Conservation (phyloP, 2,888 invertebrate genomes). For the Luffia ferchaultella region DNA sequence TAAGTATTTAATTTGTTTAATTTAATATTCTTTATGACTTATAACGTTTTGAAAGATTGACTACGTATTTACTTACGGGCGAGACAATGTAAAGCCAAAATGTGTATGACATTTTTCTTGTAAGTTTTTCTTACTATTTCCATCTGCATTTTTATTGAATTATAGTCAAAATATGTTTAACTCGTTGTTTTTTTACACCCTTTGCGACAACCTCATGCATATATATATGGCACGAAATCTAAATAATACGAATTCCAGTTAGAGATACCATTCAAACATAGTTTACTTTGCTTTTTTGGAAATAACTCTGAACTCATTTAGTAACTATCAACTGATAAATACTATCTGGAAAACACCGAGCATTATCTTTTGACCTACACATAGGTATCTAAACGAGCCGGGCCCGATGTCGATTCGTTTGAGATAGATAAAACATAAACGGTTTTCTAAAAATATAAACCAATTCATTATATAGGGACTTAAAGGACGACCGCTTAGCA, state of each 20-base stretch:
- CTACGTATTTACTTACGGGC: slow-evolving; percentile 50
- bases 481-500: too few relatives aligned
- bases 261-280: too few relatives aligned
- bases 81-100: slow-evolving; percentile 55
- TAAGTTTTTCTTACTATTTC: slow-evolving; percentile 59
- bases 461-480: too few relatives aligned
- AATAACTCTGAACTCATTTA: not conserved
- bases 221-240: too few relatives aligned
- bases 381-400: not conserved
- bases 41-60: slow-evolving; percentile 47
- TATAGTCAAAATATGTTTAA: slow-evolving; percentile 64
- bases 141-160: slow-evolving; percentile 67
- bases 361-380: not conserved
- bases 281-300: too few relatives aligned
- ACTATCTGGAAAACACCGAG: not conserved
- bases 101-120: slow-evolving; percentile 62
- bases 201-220: too few relatives aligned
- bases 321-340: not conserved
- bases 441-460: not conserved
- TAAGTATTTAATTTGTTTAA: slow-evolving; percentile 66
- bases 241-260: too few relatives aligned
- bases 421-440: not conserved
- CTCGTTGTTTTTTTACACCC: slow-evolving; percentile 36
- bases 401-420: not conserved
- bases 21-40: slow-evolving; percentile 55